These are phyloP conservation scores for Tupaia tana DNA, from an alignment of 2,113 vertebrate genomes.

Conservation along the genomic window DNA sequence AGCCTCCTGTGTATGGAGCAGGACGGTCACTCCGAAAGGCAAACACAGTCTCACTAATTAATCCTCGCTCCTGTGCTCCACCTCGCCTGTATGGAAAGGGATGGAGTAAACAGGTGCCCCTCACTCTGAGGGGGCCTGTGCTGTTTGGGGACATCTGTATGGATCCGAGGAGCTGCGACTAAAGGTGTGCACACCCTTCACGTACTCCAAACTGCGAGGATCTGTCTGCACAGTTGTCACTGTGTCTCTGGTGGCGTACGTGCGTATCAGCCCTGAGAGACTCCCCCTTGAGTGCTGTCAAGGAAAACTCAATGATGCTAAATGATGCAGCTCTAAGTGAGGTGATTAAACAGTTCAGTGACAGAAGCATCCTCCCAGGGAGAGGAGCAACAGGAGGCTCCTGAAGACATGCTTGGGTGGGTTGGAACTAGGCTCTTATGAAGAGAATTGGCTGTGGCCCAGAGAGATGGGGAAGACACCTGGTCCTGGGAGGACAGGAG, in stretches of 20 bases:
- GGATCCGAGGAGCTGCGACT: background rate
- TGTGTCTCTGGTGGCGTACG: background rate
- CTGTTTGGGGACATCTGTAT: background rate
- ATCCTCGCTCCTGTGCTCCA: background rate
- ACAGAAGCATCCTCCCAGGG: conserved; percentile 47
- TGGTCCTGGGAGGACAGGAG: background rate
- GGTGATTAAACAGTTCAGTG: conserved; percentile 70
- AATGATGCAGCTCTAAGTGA: conserved; percentile 73
- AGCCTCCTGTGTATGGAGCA: background rate
- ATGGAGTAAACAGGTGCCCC: background rate
- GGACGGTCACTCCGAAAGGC: too few relatives aligned
- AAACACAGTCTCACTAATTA: background rate
- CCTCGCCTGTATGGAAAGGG: background rate
- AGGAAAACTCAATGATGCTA: conserved; percentile 56
- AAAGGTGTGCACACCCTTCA: background rate
- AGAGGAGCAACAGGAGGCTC: background rate
- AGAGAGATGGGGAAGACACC: background rate
- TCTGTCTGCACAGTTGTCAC: background rate
- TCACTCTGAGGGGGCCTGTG: background rate
- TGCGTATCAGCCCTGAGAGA: background rate
- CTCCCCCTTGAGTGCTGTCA: conserved; percentile 34
- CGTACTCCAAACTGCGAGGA: background rate
- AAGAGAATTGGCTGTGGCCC: background rate
- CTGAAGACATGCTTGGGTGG: background rate
- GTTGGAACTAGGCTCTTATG: background rate